Conservation (phyloP, 1,140 invertebrate genomes). For the Papilio glaucus region DNA sequence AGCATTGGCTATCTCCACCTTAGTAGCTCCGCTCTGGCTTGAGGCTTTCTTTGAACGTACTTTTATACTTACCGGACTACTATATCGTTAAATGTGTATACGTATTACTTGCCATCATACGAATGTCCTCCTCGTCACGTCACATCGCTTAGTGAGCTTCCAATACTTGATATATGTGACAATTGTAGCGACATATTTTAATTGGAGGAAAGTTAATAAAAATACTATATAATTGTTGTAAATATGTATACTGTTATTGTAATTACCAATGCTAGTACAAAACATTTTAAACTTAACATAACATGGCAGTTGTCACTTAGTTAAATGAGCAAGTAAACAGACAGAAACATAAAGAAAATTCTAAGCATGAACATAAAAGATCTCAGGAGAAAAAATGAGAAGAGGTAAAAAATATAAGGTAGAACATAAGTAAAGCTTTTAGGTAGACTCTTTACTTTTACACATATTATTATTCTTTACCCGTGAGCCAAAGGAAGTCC, state of each 20-base stretch:
- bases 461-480: constrained; percentile 40
- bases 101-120: not conserved
- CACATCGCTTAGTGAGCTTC: not conserved
- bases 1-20: too few species aligned
- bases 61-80: not conserved
- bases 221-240: not conserved
- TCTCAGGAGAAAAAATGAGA: not conserved
- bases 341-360: constrained; percentile 2
- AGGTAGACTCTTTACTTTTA: not conserved
- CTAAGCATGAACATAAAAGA: constrained; percentile 18
- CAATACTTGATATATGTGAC: not conserved
- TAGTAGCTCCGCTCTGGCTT: too few species aligned
- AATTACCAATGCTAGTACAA: not conserved
- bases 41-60: too few species aligned
- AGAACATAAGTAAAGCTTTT: constrained; percentile 49
- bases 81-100: not conserved
- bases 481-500: constrained; percentile 44
- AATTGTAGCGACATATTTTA: not conserved
- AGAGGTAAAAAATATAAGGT: constrained; percentile 1
- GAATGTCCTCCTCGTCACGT: not conserved
- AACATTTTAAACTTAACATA: constrained; percentile 19
- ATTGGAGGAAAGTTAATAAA: not conserved
- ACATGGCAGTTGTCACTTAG: constrained; percentile 21
- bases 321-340: constrained; percentile 30
- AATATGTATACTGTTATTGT: constrained; percentile 1